Conservation (phyloP, 2,888 invertebrate species). For the Xestia rhomboidea region DNA sequence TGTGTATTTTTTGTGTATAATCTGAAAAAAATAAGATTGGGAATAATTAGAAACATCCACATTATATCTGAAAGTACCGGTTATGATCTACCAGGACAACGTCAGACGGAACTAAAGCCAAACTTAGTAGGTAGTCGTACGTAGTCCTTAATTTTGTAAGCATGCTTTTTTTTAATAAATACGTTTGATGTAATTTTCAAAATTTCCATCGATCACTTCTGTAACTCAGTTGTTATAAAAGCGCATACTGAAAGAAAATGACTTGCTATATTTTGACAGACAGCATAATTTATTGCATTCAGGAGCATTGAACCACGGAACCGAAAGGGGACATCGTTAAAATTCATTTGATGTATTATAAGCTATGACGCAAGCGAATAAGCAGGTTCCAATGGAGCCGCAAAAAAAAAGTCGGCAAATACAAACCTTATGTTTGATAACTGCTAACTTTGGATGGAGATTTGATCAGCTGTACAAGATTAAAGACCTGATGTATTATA, state of each 20-base stretch:
- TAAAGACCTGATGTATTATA: conserved; percentile 12
- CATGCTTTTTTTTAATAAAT: no score
- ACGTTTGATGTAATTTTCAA: neutral
- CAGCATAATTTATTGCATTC: conserved; percentile 1
- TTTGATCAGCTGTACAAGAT: conserved; percentile 42
- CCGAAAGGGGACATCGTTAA: conserved; percentile 43
- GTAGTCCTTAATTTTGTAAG: no score
- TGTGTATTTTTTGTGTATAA: no score
- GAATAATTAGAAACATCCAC: no score
- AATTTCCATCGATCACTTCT: neutral
- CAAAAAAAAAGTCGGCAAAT: conserved; percentile 42
- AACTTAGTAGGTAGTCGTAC: no score
- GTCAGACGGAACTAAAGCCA: no score
- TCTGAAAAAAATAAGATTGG: no score
- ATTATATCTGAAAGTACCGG: no score
- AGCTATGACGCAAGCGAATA: conserved; percentile 57
- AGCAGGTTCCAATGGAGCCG: conserved; percentile 40
- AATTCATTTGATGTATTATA: conserved; percentile 48
- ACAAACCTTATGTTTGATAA: conserved; percentile 39
- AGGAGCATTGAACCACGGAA: conserved; percentile 48
- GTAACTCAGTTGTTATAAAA: neutral
- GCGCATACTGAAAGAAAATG: neutral
- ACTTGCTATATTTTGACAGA: neutral
- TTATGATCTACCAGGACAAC: no score
- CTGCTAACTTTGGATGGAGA: conserved; percentile 4